Evolutionary conservation across 92 coral and sea anemone species (phyloP), one percentile per base, ranked within the genome.

Genomic region (Isaurus tuberculatus): DNA sequence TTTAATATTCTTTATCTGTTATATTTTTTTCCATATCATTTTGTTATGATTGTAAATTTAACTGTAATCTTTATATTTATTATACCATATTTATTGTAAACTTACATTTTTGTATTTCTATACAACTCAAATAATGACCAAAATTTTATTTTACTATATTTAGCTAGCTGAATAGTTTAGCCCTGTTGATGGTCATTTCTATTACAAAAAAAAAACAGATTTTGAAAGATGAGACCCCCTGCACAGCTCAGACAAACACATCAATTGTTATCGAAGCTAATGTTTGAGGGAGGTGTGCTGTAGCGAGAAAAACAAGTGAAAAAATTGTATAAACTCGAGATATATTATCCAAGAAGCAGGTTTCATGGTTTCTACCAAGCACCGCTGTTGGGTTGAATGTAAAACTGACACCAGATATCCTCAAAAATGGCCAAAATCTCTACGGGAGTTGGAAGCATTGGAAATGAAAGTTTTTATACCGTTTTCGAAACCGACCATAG

Each of bases 221-320:
- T 65, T 27, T 48, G 55, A 48, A 11, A 48, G 55, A 48, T 34
- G 74, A 69, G 74, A 69, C 16, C 28, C 75, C 75, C 55, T 13
- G 32, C 75, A 70, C 43, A 55, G 23, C 42, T 66, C 26, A 30
- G 72, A 66, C 72, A 66, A 66, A 29, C 73, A 68, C 36, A n/a
- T 68, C 46, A 23, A 0, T 9, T 17, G 36, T 31, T 17, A 34
- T 68, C 22, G 25, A 20, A 40, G 75, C 25, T 15, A 36, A 36
- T 70, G 23, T 13, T 26, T 37, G 75, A 23, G 75, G 10, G 31
- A 13, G 57, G 53, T 33, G 75, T 37, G 32, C 55, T 51, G 32
- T 19, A 27, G 29, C 30, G 53, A 40, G 53, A 37, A 28, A 68
- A 43, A 37, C 37, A 70, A 70, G 44, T 27, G 55, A 70, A 22